Evolutionary conservation across 1,140 invertebrate species (phyloP), one percentile per base, ranked within the genome.

Genomic region (Danaus melanippus): DNA sequence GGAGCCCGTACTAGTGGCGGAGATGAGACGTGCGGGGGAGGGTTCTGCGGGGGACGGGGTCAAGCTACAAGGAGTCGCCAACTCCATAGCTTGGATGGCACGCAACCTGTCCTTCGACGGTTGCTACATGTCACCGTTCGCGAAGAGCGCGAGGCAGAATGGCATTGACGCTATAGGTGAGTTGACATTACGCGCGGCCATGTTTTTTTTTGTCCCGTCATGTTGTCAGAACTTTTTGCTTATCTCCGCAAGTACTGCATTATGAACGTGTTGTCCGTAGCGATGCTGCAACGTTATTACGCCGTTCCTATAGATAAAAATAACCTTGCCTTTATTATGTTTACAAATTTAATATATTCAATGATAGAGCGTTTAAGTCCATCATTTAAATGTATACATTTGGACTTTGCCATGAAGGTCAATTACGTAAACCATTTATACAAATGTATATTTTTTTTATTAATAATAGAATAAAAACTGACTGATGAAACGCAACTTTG

Each of bases 101-200:
- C 90, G 96, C 57, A 94, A 93, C 62, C 90, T 98, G 41, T 96
- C 97, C 8, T 96, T 97, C 74, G 97, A 99, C 84, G 93, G 93
- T 67, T 93, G 94, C 74, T 98, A 97, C 78, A 92, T 98, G 88
- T 99, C 97, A 53, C 98, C 98, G 8, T 99, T 99, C 89, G 95
- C 97, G 12, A 90, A 94, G 74, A 96, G 93, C 86, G 97, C 97
- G 52, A 88, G 94, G 62, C 91, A 96, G 76, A 96, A 97, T 87
- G 97, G 97, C 68, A 97, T 98, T 58, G 91, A 96, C 80, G 93
- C 96, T 64, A 93, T 93, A 86, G 97, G 96, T 97, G 84, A 89
- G 88, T 86, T 51, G 46, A 32, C 21, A 32, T 32, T 32, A 32
- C 21, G 21, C 4, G 21, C 21, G 2, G 21, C 21, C 21, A 32